Evolutionary conservation across 2,888 invertebrate genomes (phyloP), one percentile per base, ranked within the genome.

Genomic region (Villa cingulata): DNA sequence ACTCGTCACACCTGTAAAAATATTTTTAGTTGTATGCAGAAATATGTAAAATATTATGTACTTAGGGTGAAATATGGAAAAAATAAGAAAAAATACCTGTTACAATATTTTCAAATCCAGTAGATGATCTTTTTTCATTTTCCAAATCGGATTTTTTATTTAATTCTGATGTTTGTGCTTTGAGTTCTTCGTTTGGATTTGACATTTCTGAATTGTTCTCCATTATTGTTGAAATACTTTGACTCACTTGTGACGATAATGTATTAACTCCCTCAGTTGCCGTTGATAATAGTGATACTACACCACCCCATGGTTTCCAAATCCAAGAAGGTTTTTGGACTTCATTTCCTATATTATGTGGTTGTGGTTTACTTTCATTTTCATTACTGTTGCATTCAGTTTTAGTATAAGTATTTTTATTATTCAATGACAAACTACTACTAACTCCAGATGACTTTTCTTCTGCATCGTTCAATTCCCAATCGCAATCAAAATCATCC

Each of bases 201-300:
- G 90, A 88, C 0, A 83, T 83, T 4, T 89, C 90, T 34, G 94
- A 82, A 15, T 84, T 77, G 37, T 78, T 78, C 72, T 91, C 91
- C 49, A 91, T 63, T 14, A 86, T 82, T 43, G 79, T 81, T 49
- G 76, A 77, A 48, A 90, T 70, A 4, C 89, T 86, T 69, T 89
- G 83, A 36, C 86, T 85, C 32, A 91, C 84, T 58, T 86, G 85
- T 53, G 70, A 80, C 4, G 87, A 87, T 45, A 91, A 71, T n/a
- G 80, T 80, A 12, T 80, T 77, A 14, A 89, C 79, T 7, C 87
- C 79, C 48, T 79, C 80, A 7, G 80, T 78, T 1, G 90, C 91
- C 9, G 83, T 78, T 50, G 78, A 81, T 27, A 91, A 66, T 12
- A 90, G 65, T 0, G 85, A 80, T 51, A 82, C 80, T 2, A 81